Evolutionary conservation across 2,888 invertebrate genomes (phyloP), one percentile per base, ranked within the genome.

Genomic region (Philopedon plagiatum): DNA sequence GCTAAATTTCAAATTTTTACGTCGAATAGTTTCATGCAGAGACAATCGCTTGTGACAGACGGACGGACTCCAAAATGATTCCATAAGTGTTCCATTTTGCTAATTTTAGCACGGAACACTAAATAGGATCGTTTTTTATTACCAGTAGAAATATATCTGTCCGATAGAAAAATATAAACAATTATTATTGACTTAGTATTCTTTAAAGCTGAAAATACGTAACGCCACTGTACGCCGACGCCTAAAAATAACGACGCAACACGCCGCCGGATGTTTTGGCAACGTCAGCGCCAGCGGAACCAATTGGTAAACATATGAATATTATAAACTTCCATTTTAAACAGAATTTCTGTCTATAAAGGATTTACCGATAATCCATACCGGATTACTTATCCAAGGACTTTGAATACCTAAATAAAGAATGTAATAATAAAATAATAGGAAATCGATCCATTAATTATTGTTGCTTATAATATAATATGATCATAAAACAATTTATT

Each of bases 221-320:
- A 49, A 39, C 68, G 68, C 61, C 68, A 54, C 51, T 68, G 68
- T 23, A 19, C 29, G 62, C 21, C 26, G 63, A 64, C 70, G 63
- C 70, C 70, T 64, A 70, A 70, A 69, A 70, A 70, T 70, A 70
- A 46, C 57, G 70, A 62, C 68, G 68, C 68, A 68, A 68, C 62
- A 61, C 56, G 56, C 41, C 61, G 56, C 60, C 68, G 68, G 70
- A 70, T 70, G 70, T 70, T 70, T 57, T 46, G 70, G 70, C 56
- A 70, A 70, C 63, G 63, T 70, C 70, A 70, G 63, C 63, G 61
- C 41, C 61, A 32, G 63, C 70, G 63, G 70, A 70, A 70, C 70
- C 63, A 62, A 70, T 70, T 57, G 63, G 63, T 70, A 70, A 70
- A 70, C 63, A 70, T 63, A 63, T 57, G 57, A 66, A 66, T 54